Evolutionary conservation across 2,888 invertebrate genomes (phyloP).

Genomic region (Hecatera dysodea): DNA sequence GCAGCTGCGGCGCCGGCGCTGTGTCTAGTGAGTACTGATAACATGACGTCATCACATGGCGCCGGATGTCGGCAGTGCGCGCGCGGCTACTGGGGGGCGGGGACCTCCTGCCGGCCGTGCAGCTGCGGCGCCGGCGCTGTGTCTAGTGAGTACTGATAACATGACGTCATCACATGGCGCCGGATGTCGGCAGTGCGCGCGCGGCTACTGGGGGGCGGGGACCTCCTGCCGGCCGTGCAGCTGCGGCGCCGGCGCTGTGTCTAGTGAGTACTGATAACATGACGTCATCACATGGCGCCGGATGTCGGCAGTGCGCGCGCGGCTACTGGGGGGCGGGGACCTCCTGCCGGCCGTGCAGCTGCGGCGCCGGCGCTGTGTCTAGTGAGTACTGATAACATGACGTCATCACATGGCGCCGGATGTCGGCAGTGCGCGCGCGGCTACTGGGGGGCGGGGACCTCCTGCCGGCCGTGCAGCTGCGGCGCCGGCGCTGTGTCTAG

Average conservation of each 20-base stretch:
- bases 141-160: constrained; percentile 74
- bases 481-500: too few relatives aligned
- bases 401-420: neutral
- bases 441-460: too few relatives aligned
- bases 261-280: constrained; percentile 74
- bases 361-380: constrained; percentile 90
- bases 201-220: constrained; percentile 94
- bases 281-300: constrained; percentile 57
- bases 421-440: too few relatives aligned
- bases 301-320: constrained; percentile 95
- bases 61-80: constrained; percentile 95
- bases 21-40: constrained; percentile 74
- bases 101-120: constrained; percentile 94
- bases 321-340: constrained; percentile 95
- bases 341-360: constrained; percentile 94
- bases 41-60: neutral
- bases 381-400: constrained; percentile 71
- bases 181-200: constrained; percentile 95
- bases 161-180: neutral
- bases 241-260: constrained; percentile 91
- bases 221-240: constrained; percentile 94
- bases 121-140: constrained; percentile 91
- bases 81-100: constrained; percentile 94
- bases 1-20: constrained; percentile 91
- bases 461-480: too few relatives aligned